Base-by-base conservation (phyloP, 2,113 vertebrate genomes). In the Excalfactoria chinensis region DNA sequence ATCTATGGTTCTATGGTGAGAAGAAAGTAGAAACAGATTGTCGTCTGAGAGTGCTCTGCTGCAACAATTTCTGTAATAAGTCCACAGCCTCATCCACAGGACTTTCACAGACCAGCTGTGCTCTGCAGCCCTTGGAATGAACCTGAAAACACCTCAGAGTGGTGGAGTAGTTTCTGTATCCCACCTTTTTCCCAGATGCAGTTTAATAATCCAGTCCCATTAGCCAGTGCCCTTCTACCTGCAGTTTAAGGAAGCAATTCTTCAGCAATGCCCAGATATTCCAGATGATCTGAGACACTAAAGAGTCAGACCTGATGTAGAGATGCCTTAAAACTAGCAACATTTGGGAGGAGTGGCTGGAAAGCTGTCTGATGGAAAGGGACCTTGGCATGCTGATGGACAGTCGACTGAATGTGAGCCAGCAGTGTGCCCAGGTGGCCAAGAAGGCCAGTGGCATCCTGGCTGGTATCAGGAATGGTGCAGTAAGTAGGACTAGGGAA, bases 81-180 rank as follows among this genome's bases (percentile, higher is more conserved):
- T 9, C 55, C 8, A 30, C 34, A 85, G 59, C 25, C 87, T 90
- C 64, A 95, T 80, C 40, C n/a, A 63, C 51, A 56, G 46, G 25
- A 85, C 95, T 93, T 89, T 93, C 63, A 63, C 53, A 34, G 69
- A 69, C 32, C 86, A 82, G 43, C 34, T 85, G 67, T 70, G 28
- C 16, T 89, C 56, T 89, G 59, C 30, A 91, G 60, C 35, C 25
- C 17, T 5, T 30, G 25, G 34, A 41, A 55, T 26, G 83, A 85
- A 80, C 51, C 6, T 89, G 51, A 92, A 62, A 34, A 8, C 16
- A 63, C 22, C 19, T 70, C 26, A 82, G 70, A 79, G 70, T 64
- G 25, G 74, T 4, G 13, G n/a, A 41, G 16, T 32, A 41, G 59
- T 79, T 66, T 28, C 44, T 60, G 15, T 14, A 80, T 14, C 56